Evolutionary conservation across 1,140 invertebrate genomes (phyloP).

Genomic region (Lepidurus arcticus): DNA sequence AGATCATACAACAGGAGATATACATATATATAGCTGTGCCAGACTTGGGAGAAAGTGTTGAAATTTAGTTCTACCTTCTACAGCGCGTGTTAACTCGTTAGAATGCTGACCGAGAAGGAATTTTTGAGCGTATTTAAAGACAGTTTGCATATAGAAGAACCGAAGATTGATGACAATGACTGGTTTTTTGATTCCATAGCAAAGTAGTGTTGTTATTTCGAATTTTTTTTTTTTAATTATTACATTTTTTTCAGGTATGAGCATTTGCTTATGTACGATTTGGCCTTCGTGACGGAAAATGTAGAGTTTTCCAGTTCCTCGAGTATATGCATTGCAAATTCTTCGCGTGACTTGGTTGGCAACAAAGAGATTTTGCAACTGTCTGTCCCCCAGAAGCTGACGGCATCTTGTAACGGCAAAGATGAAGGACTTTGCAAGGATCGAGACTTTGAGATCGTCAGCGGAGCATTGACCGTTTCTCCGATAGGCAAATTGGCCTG

Average conservation of each 20-base stretch:
- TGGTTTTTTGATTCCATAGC: slow-evolving; percentile 39
- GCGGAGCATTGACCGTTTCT: slow-evolving; percentile 28
- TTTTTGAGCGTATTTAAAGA: slow-evolving; percentile 15
- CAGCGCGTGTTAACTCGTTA: neutral
- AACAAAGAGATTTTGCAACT: slow-evolving; percentile 39
- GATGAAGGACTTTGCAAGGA: slow-evolving; percentile 40
- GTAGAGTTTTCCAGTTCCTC: slow-evolving; percentile 36
- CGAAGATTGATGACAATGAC: slow-evolving; percentile 38
- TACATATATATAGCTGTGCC: no score
- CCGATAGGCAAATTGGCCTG: slow-evolving; percentile 18
- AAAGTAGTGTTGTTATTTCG: slow-evolving; percentile 32
- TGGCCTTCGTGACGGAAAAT: slow-evolving; percentile 37
- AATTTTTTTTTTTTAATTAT: neutral
- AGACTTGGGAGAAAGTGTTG: no score
- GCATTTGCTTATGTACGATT: slow-evolving; percentile 40
- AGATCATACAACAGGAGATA: no score
- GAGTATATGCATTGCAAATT: slow-evolving; percentile 37
- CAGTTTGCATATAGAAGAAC: slow-evolving; percentile 10
- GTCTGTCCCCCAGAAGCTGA: slow-evolving; percentile 38
- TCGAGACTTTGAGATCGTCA: slow-evolving; percentile 39
- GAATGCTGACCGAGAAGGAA: neutral
- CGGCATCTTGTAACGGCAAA: slow-evolving; percentile 34
- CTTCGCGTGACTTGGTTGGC: slow-evolving; percentile 36
- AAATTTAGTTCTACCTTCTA: no score
- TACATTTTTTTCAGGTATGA: slow-evolving; percentile 36